Base-by-base conservation (phyloP, 2,797 vertebrate genomes). In the Neoniphon sammara region DNA sequence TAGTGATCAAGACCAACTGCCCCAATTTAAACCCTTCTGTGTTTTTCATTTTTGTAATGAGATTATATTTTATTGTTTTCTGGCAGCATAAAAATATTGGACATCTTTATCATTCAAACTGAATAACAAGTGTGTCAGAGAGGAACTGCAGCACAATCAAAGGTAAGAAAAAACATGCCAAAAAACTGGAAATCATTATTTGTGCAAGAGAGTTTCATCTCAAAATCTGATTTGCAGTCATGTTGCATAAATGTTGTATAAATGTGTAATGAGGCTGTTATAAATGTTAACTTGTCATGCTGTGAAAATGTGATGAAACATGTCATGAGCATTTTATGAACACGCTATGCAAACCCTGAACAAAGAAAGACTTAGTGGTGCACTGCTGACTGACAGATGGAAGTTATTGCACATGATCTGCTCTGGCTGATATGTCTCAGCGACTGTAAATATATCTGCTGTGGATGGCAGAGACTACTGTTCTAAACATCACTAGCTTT, bases 401-500 rank as follows among this genome's bases (percentile, higher is more conserved):
- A 80, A 76, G 77, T 78, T 80, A 87, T 73, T 75, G 68, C 64
- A 70, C 74, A 72, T 71, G 79, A 86, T 70, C 65, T 17, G 30
- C 82, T 73, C 79, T 11, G 67, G 73, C 73, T 78, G 78, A 83
- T 82, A 47, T 31, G 57, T 77, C 82, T 85, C 55, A 1, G 36
- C 69, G 54, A 83, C 84, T 78, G 75, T 80, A 86, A 82, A 82
- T 80, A 73, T 66, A 78, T 77, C 77, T 52, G 52, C 63, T 77
- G 67, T 17, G 70, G 67, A 68, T 85, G 81, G 84, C 79, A 84
- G 74, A 65, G 18, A 71, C 66, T 14, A 74, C 78, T 77, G 84
- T 82, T 84, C 70, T 63, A 77, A 83, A 80, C 86, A 86, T 88
- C 75, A 58, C 77, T 82, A 8, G 58, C 75, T 80, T 85, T 77